A percentile compares a stretch with the other conserved stretches of the same genome.
Conservation (phyloP, 2,888 invertebrate species). For the Venusia cambrica region DNA sequence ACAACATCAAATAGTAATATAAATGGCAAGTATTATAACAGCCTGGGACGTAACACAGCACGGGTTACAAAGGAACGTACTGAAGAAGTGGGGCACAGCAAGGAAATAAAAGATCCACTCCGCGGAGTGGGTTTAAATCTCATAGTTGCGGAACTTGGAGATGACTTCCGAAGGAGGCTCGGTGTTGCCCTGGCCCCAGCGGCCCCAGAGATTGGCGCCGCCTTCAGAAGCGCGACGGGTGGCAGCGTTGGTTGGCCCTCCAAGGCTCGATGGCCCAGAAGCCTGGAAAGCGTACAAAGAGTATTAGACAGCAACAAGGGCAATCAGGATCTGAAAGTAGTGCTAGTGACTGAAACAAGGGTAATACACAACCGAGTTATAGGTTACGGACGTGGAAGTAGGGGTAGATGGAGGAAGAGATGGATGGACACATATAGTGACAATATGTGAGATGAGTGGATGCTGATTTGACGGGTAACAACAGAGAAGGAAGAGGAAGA, state of each 20-base stretch:
- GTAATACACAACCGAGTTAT: too few relatives aligned
- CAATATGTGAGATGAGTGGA: too few relatives aligned
- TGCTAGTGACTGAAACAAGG: too few relatives aligned
- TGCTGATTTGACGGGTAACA: too few relatives aligned
- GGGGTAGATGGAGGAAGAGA: background rate
- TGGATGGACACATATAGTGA: background rate
- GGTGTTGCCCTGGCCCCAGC: constrained; percentile 84
- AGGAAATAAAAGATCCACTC: constrained; percentile 10
- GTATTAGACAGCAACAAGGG: too few relatives aligned
- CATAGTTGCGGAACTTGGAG: constrained; percentile 94
- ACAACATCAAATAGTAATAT: constrained; percentile 34
- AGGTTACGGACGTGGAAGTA: background rate
- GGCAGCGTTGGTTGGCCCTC: constrained; percentile 63
- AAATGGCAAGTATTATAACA: constrained; percentile 53
- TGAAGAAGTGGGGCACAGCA: constrained; percentile 8
- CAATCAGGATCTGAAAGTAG: too few relatives aligned
- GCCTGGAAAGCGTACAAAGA: too few relatives aligned
- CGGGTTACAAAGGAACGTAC: constrained; percentile 42
- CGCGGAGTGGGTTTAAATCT: constrained; percentile 84
- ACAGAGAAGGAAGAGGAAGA: too few relatives aligned
- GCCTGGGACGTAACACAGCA: constrained; percentile 51
- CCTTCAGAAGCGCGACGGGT: constrained; percentile 91
- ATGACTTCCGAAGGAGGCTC: constrained; percentile 90
- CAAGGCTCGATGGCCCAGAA: constrained; percentile 76
- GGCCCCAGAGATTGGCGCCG: constrained; percentile 88